Conservation (phyloP, 1,140 invertebrate species). For the Hyles euphorbiae region DNA sequence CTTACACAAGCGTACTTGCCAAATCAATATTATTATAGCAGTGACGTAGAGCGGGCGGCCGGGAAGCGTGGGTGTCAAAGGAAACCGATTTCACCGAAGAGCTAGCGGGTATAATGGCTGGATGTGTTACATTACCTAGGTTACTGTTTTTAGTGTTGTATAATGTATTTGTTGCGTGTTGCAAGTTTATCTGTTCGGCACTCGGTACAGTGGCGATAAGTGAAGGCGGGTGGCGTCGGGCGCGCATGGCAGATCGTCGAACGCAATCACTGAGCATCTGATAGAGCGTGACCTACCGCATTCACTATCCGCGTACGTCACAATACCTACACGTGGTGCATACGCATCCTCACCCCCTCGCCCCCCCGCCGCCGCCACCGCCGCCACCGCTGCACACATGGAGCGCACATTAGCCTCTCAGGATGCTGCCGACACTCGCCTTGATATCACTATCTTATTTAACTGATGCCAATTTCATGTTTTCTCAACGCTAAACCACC, state of each 20-base stretch:
- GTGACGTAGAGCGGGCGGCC: no score
- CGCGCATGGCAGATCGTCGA: constrained; percentile 14
- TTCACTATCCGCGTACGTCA: constrained; percentile 27
- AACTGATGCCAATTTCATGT: neutral
- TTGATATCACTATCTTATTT: no score
- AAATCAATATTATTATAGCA: no score
- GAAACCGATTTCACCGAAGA: neutral
- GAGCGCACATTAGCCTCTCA: no score
- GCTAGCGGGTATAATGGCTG: neutral
- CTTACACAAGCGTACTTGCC: no score
- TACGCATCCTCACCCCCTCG: no score
- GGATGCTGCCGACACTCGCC: no score
- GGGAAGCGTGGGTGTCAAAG: constrained; percentile 3
- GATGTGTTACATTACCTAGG: constrained; percentile 6
- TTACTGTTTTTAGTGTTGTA: constrained; percentile 4
- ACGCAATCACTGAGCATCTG: constrained; percentile 26
- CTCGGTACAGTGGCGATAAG: constrained; percentile 16
- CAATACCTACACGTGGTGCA: constrained; percentile 20
- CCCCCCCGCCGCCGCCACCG: no score
- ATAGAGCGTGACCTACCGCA: constrained; percentile 53
- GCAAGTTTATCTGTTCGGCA: constrained; percentile 17
- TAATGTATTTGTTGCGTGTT: constrained; percentile 1
- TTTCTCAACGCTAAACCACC: neutral
- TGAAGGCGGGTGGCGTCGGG: constrained; percentile 1
- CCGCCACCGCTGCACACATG: no score